phyloP scores from a whole-genome alignment of 2,888 invertebrate species.

The Ophion obscuratus region DNA sequence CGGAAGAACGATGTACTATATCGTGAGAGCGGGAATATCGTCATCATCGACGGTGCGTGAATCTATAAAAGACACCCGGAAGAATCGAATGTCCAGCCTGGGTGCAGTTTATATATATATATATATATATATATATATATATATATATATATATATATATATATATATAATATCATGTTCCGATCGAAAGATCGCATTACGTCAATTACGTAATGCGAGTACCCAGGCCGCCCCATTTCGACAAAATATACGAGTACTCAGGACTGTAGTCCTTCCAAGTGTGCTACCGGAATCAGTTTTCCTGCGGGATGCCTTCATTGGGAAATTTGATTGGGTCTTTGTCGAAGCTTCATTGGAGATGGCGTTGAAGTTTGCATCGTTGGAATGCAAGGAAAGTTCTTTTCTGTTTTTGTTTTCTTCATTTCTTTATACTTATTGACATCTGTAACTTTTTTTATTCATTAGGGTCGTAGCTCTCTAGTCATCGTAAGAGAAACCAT shows the following conservation, averaged over 20 bases:
- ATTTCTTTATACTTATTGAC: no score
- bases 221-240: background rate
- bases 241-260: background rate
- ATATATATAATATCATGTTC: slow-evolving; percentile 19
- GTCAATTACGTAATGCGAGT: slow-evolving; percentile 62
- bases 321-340: no score
- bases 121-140: slow-evolving; percentile 6
- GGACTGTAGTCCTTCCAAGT: background rate
- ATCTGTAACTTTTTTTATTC: no score
- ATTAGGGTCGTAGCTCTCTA: no score
- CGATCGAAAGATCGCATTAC: slow-evolving; percentile 68
- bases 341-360: no score
- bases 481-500: no score
- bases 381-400: no score
- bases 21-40: background rate
- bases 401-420: no score
- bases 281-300: no score
- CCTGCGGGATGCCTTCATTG: no score
- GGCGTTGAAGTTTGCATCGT: no score
- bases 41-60: slow-evolving; percentile 46
- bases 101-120: slow-evolving; percentile 9
- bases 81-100: slow-evolving; percentile 63
- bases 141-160: slow-evolving; percentile 7
- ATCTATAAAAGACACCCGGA: slow-evolving; percentile 59
- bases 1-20: background rate